Percentiles rank a stretch among this genome's conserved stretches.
These are phyloP conservation scores for Myoxocephalus aenaeus DNA, from an alignment of 2,797 vertebrate genomes.

Conservation along the genomic window DNA sequence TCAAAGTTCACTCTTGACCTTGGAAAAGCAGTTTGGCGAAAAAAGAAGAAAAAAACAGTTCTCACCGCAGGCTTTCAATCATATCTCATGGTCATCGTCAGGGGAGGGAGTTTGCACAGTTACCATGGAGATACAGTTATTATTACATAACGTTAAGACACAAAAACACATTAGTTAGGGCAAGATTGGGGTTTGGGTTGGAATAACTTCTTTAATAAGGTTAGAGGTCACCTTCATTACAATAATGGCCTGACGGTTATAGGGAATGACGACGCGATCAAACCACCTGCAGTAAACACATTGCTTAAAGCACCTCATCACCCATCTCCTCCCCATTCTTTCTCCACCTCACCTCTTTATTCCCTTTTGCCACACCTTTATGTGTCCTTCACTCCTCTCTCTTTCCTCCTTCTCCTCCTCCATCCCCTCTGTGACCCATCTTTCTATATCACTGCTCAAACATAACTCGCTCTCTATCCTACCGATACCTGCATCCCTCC, in stretches of 20 bases:
- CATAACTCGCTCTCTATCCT: neutral
- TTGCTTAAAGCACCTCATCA: neutral
- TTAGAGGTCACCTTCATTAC: neutral
- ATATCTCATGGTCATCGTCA: neutral
- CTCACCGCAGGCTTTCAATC: neutral
- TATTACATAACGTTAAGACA: neutral
- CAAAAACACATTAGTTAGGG: neutral
- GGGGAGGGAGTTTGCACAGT: neutral
- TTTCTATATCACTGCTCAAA: conserved; percentile 7
- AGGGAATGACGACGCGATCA: neutral
- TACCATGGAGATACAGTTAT: conserved; percentile 8
- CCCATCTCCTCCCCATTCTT: neutral
- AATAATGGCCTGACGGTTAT: neutral
- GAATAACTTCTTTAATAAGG: neutral
- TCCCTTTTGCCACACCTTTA: conserved; percentile 21
- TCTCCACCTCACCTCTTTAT: conserved; percentile 23
- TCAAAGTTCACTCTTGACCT: neutral
- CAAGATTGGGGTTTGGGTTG: neutral
- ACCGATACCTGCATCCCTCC: conserved; percentile 1
- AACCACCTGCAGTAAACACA: neutral
- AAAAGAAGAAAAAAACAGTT: neutral
- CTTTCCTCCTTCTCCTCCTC: neutral
- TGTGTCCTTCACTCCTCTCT: conserved; percentile 22
- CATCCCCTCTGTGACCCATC: conserved; percentile 5
- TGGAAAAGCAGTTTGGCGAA: neutral